Evolutionary conservation across 1,140 invertebrate species (phyloP), one percentile per base, ranked within the genome.

Genomic region (Bombus fervidus): DNA sequence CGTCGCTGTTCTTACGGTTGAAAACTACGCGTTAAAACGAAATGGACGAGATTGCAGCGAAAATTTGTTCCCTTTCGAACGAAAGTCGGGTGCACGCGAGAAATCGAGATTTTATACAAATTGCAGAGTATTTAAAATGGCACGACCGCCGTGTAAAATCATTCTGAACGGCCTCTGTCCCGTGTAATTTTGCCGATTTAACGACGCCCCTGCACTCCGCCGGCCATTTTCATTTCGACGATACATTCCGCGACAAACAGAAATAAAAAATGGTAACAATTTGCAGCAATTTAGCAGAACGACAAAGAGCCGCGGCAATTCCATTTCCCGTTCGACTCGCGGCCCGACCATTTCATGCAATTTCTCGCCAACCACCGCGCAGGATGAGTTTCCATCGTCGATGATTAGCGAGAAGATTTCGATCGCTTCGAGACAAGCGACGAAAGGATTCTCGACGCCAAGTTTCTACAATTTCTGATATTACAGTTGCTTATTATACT

Each of bases 121-220:
- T 83, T 39, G 41, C 59, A 3, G 9, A 25, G 25, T 37, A 75
- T 71, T 81, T 81, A 41, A 81, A 81, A 72, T 81, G 43, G 31
- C 39, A 25, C 15, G 13, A n/a, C 59, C 25, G 31, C 43, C 43
- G 41, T 41, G 73, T 68, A 47, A 76, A 76, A 76, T 76, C 73
- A 62, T 59, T 62, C 47, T 28, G 53, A 34, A 74, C 80, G 28
- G 22, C 34, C 15, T 25, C 8, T n/a, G 72, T 37, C 41, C 41
- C 81, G 72, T 83, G 59, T 76, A 83, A 76, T 83, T 83, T 83
- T 53, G 25, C 62, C 72, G 72, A 83, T 83, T 83, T 76, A 83
- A 75, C 81, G 57, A 72, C 37, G 28, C 18, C 18, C 66, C 15
- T n/a, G 64, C 79, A 81, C 79, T 81, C 62, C 28, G 18, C 41